Percentiles rank a stretch among this genome's conserved stretches.
Conservation (phyloP, 2,797 vertebrate species). For the Helarctos malayanus region DNA sequence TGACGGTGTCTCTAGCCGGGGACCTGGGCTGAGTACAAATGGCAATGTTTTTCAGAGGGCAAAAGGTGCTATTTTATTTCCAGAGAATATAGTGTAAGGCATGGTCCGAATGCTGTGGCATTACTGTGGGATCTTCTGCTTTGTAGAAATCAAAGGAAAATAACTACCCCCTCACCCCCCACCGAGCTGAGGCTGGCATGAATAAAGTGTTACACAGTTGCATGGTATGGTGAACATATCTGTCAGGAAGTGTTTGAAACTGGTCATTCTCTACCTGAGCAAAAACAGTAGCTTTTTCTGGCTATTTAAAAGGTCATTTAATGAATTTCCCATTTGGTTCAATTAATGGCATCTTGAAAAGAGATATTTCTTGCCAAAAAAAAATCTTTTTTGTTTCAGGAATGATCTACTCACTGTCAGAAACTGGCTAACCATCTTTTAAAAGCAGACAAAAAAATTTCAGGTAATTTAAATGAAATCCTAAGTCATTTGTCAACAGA, state of each 20-base stretch:
- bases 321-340: slow-evolving; percentile 38
- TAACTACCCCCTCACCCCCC: background rate
- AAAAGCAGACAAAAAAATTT: background rate
- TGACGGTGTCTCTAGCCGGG: slow-evolving; percentile 20
- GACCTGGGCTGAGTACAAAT: slow-evolving; percentile 56
- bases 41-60: slow-evolving; percentile 11
- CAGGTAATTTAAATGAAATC: background rate
- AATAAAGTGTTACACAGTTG: background rate
- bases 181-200: background rate
- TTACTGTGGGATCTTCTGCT: background rate
- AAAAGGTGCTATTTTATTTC: slow-evolving; percentile 38
- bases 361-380: slow-evolving; percentile 1
- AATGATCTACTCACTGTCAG: background rate
- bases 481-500: slow-evolving; percentile 51
- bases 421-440: background rate
- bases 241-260: background rate
- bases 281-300: background rate
- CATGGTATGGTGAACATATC: fast-evolving
- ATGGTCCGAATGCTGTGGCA: background rate
- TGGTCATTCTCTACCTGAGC: background rate
- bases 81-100: background rate
- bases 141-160: slow-evolving; percentile 56
- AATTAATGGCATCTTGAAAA: slow-evolving; percentile 33
- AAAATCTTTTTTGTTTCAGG: background rate
- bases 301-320: slow-evolving; percentile 18